Base-by-base conservation (phyloP, 64 coral and sea anemone genomes). In the Porites lutea region DNA sequence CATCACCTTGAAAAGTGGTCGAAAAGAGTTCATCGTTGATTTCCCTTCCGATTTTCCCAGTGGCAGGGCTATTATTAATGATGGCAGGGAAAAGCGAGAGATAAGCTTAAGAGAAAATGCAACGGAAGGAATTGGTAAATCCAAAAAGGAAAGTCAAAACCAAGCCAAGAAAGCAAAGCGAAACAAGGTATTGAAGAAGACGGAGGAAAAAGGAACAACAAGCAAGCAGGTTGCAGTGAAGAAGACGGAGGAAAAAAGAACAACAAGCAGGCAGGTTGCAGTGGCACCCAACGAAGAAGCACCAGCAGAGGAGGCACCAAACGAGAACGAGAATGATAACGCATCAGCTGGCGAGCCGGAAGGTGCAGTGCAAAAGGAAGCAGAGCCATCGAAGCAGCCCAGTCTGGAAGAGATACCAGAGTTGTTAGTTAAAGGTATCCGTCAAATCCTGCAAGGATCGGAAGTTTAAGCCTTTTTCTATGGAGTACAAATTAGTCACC, bases 21-120 rank as follows among this genome's bases (percentile, higher is more conserved):
- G 44, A 6, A 16, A 7, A 1, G 19, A 68, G 18, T 84, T 68
- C 69, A 37, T 46, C 4, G 15, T 84, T 8, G 47, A 84, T 11
- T 84, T 84, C 20, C 81, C 59, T 13, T 9, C 7, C 16, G 12
- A 84, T 52, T 84, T 84, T 22, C 81, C 81, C 10, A 20, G 23
- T 8, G 81, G 47, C 0, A 48, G 2, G 48, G 81, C 81, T 13
- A 50, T 67, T 19, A 10, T 84, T 45, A 68, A 2, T 3, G 52
- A 4, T 16, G 3, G 6, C 8, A 47, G 16, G 2, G 21, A 48
- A 12, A 0, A 46, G 3, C 8, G 15, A 18, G 3, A 52, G 22
- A 13, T 48, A 67, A 46, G 48, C 11, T n/a, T 52, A 2, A 12
- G 20, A 11, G 47, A 8, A 52, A 4, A 68, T n/a, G 9, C 8